Percentiles rank a stretch among this genome's conserved stretches.
Evolutionary conservation across 2,888 invertebrate species (phyloP).

Genomic region (Criorhina ranunculi): DNA sequence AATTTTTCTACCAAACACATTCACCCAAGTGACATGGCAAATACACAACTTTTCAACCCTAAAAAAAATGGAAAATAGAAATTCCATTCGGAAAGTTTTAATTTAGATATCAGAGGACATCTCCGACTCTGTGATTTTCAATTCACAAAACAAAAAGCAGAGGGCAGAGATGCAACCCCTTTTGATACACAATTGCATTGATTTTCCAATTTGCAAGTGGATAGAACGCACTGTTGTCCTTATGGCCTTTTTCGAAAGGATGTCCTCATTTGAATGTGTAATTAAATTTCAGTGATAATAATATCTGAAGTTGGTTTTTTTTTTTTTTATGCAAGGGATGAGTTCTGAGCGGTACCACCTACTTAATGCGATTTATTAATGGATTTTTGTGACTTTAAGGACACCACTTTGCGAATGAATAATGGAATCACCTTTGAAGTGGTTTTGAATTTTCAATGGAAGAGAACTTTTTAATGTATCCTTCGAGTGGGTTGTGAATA

Average conservation of each 20-base stretch:
- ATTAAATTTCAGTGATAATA: constrained; percentile 68
- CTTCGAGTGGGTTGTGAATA: constrained; percentile 63
- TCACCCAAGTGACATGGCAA: constrained; percentile 38
- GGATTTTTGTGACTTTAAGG: constrained; percentile 74
- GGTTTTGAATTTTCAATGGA: constrained; percentile 71
- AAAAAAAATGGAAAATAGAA: constrained; percentile 21
- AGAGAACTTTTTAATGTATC: constrained; percentile 34
- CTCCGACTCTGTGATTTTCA: constrained; percentile 15
- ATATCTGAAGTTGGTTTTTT: constrained; percentile 29
- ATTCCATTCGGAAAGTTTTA: constrained; percentile 60
- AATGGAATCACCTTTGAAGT: constrained; percentile 75
- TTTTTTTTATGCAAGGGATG: constrained; percentile 32
- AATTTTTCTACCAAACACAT: constrained; percentile 27
- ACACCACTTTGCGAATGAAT: constrained; percentile 68
- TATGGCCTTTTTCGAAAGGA: constrained; percentile 48
- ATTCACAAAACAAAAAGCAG: neutral
- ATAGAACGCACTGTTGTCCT: constrained; percentile 58
- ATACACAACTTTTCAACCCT: constrained; percentile 3
- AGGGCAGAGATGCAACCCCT: constrained; percentile 55
- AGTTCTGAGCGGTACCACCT: constrained; percentile 44
- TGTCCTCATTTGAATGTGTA: constrained; percentile 73
- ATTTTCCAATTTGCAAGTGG: constrained; percentile 59
- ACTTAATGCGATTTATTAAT: constrained; percentile 75
- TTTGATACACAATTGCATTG: constrained; percentile 48
- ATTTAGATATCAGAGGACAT: constrained; percentile 68